These are phyloP conservation scores for Catagonus wagneri DNA, from an alignment of 2,113 vertebrate species.

Conservation along the genomic window DNA sequence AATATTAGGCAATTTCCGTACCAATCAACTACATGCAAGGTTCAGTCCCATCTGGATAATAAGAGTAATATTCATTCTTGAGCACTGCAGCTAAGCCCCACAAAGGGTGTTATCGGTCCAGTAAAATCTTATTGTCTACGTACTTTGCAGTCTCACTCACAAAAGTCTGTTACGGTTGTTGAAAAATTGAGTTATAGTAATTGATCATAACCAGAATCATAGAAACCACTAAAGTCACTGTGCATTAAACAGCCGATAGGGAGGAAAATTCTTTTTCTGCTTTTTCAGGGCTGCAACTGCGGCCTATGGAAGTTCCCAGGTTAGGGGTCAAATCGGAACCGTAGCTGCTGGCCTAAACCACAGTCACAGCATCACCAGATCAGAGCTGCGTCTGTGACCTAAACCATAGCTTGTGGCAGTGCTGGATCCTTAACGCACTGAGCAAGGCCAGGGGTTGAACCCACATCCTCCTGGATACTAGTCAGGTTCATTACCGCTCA, in stretches of 20 bases:
- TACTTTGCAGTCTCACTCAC: background rate
- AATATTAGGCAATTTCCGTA: constrained; percentile 73
- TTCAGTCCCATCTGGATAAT: constrained; percentile 54
- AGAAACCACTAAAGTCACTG: background rate
- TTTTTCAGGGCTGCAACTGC: too few relatives aligned
- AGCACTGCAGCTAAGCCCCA: background rate
- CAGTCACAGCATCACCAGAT: too few relatives aligned
- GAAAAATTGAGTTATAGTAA: constrained; percentile 48
- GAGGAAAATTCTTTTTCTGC: too few relatives aligned
- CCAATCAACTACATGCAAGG: constrained; percentile 14
- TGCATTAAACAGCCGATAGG: background rate
- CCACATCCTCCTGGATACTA: too few relatives aligned
- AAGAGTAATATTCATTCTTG: constrained; percentile 59
- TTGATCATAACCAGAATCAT: background rate
- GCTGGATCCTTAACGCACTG: too few relatives aligned
- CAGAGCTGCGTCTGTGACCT: too few relatives aligned
- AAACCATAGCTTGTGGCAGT: too few relatives aligned
- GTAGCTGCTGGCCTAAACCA: too few relatives aligned
- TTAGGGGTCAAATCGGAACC: too few relatives aligned
- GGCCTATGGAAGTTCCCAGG: too few relatives aligned
- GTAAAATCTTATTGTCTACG: background rate
- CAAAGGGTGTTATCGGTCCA: background rate
- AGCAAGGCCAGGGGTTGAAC: too few relatives aligned
- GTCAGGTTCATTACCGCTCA: too few relatives aligned
- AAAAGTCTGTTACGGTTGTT: background rate